phyloP scores from a whole-genome alignment of 2,888 invertebrate genomes.

The Agonopterix heracliana region DNA sequence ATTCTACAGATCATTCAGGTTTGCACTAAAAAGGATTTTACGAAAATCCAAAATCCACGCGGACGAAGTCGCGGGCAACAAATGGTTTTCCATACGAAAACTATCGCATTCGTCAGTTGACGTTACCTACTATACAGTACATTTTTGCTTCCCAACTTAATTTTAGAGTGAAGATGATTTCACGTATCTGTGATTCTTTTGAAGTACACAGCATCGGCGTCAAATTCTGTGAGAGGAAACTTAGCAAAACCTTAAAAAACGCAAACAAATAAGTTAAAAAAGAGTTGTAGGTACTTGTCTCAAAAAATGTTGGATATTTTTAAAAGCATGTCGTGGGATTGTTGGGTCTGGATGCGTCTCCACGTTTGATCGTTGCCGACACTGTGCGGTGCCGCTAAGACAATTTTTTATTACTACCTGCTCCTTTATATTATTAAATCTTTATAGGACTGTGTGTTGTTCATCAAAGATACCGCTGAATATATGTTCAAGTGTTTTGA shows the following conservation, averaged over 20 bases:
- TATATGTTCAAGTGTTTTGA: not conserved
- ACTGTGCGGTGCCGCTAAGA: conserved; percentile 40
- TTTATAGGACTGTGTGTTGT: conserved; percentile 49
- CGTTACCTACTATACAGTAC: too few species aligned
- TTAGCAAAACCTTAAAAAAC: conserved; percentile 15
- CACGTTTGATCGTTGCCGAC: conserved; percentile 61
- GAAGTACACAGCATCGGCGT: too few species aligned
- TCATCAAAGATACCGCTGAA: conserved; percentile 50
- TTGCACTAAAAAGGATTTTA: too few species aligned
- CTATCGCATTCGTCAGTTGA: too few species aligned
- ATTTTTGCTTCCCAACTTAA: too few species aligned
- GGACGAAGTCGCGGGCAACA: too few species aligned
- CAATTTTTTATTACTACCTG: conserved; percentile 59
- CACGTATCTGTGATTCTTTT: too few species aligned
- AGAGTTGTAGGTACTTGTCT: conserved; percentile 33
- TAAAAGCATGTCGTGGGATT: conserved; percentile 65
- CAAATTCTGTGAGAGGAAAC: too few species aligned
- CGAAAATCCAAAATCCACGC: too few species aligned
- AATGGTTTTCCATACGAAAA: too few species aligned
- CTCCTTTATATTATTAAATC: conserved; percentile 59
- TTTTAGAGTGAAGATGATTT: too few species aligned
- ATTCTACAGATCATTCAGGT: too few species aligned
- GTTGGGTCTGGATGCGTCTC: conserved; percentile 20
- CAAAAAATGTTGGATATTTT: conserved; percentile 55
- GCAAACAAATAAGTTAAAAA: conserved; percentile 34